Percentiles rank a stretch among this genome's conserved stretches.
phyloP scores from a whole-genome alignment of 1,140 invertebrate species.

The Chrysomallon squamiferum region DNA sequence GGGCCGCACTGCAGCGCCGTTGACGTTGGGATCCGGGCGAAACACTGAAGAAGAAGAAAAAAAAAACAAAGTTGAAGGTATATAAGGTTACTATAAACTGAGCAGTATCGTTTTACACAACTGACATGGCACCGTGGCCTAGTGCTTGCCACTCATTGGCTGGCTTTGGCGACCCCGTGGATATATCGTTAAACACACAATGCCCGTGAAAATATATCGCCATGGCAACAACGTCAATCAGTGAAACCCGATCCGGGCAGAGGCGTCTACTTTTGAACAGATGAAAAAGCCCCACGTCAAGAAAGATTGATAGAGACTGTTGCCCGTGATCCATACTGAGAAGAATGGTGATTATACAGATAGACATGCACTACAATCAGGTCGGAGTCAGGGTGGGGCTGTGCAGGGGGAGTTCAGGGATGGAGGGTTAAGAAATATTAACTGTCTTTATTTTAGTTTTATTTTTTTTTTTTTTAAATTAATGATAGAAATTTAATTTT shows the following conservation, averaged over 20 bases:
- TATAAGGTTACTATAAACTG: conserved; percentile 1
- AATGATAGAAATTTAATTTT: no score
- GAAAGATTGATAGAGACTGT: no score
- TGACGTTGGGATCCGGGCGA: conserved; percentile 31
- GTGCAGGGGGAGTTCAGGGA: no score
- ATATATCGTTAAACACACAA: conserved; percentile 55
- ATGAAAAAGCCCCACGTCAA: not conserved
- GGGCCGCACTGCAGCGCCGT: conserved; percentile 43
- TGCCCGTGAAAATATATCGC: conserved; percentile 53
- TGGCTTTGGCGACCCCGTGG: conserved; percentile 40
- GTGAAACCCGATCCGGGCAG: conserved; percentile 46
- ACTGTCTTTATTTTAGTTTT: no score
- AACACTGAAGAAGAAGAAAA: conserved; percentile 46
- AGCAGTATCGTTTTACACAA: conserved; percentile 24
- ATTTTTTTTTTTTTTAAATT: no score
- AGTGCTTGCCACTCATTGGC: conserved; percentile 50
- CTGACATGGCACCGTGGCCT: conserved; percentile 44
- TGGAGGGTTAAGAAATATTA: no score
- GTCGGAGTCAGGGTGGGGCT: no score
- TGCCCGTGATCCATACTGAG: no score
- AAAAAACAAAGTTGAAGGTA: not conserved
- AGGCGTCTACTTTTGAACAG: conserved; percentile 28
- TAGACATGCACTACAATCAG: no score
- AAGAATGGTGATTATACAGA: no score
- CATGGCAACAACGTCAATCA: conserved; percentile 61